phyloP scores from a whole-genome alignment of 2,888 invertebrate species.

The Apomyelois bistriatella region DNA sequence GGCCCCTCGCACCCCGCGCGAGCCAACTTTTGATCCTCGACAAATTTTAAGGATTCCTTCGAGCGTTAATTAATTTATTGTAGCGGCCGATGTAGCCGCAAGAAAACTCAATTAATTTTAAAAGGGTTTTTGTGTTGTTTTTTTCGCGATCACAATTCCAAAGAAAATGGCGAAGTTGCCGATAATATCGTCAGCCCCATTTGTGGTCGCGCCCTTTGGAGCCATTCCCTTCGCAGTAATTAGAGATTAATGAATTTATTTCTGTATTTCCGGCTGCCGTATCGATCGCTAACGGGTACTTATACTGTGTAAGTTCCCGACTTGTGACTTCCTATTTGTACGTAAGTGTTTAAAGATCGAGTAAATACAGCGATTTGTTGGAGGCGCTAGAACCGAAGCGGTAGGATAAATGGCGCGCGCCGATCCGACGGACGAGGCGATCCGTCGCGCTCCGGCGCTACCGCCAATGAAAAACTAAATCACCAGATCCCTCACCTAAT shows the following conservation, averaged over 20 bases:
- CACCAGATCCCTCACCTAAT: constrained; percentile 75
- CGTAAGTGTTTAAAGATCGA: constrained; percentile 22
- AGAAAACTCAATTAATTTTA: constrained; percentile 81
- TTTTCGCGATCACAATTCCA: constrained; percentile 54
- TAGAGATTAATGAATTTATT: constrained; percentile 69
- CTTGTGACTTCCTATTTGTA: constrained; percentile 18
- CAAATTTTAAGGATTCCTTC: constrained; percentile 77
- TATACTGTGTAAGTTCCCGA: background rate
- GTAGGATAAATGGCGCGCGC: constrained; percentile 33
- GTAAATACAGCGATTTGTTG: constrained; percentile 33
- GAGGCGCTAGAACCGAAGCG: constrained; percentile 29
- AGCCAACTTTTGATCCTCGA: constrained; percentile 74
- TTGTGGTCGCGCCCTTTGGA: constrained; percentile 60
- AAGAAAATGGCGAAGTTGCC: constrained; percentile 60
- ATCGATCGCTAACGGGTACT: background rate
- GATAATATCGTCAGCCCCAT: constrained; percentile 55
- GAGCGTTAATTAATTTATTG: constrained; percentile 79
- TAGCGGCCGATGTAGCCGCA: constrained; percentile 74
- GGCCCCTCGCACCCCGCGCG: constrained; percentile 38
- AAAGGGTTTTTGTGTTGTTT: constrained; percentile 80
- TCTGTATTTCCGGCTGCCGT: constrained; percentile 27
- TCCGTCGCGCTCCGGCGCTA: constrained; percentile 38
- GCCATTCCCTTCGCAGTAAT: constrained; percentile 60
- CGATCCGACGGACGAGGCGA: constrained; percentile 22
- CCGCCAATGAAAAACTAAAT: constrained; percentile 73